These are phyloP conservation scores for Mimumesa dahlbomi DNA, from an alignment of 2,888 invertebrate species.

Conservation along the genomic window DNA sequence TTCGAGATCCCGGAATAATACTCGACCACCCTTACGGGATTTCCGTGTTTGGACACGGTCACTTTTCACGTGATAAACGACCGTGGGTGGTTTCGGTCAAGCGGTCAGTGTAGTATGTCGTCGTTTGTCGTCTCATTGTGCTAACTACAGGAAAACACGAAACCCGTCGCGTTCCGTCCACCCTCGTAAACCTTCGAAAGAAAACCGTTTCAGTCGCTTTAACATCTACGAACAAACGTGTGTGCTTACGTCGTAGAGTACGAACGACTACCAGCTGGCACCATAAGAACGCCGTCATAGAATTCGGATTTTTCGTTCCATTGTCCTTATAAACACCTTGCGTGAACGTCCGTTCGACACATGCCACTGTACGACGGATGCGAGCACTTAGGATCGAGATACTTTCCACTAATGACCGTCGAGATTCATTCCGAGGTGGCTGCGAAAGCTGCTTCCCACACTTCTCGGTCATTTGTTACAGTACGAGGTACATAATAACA, in stretches of 20 bases:
- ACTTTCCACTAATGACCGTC: conserved; percentile 24
- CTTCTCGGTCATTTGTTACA: conserved; percentile 29
- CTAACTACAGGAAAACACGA: conserved; percentile 66
- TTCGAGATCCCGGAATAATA: conserved; percentile 16
- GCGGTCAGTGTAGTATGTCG: conserved; percentile 59
- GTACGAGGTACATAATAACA: background rate
- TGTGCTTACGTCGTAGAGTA: conserved; percentile 35
- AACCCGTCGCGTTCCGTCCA: conserved; percentile 27
- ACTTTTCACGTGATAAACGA: conserved; percentile 63
- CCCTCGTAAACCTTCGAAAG: conserved; percentile 45
- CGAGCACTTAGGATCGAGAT: conserved; percentile 44
- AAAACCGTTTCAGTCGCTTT: conserved; percentile 17
- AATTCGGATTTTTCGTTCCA: conserved; percentile 53
- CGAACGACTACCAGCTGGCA: conserved; percentile 59
- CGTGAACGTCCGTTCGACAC: conserved; percentile 59
- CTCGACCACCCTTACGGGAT: conserved; percentile 60
- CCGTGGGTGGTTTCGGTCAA: conserved; percentile 54
- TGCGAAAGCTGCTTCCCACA: conserved; percentile 41
- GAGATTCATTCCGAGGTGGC: conserved; percentile 32
- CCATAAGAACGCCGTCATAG: conserved; percentile 38
- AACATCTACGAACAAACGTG: conserved; percentile 24
- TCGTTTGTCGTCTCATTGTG: conserved; percentile 73
- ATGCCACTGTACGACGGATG: conserved; percentile 57
- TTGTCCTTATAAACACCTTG: conserved; percentile 61
- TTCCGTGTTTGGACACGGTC: conserved; percentile 75